These are phyloP conservation scores for Camponotus floridanus DNA, from an alignment of 1,140 invertebrate species.

Conservation along the genomic window DNA sequence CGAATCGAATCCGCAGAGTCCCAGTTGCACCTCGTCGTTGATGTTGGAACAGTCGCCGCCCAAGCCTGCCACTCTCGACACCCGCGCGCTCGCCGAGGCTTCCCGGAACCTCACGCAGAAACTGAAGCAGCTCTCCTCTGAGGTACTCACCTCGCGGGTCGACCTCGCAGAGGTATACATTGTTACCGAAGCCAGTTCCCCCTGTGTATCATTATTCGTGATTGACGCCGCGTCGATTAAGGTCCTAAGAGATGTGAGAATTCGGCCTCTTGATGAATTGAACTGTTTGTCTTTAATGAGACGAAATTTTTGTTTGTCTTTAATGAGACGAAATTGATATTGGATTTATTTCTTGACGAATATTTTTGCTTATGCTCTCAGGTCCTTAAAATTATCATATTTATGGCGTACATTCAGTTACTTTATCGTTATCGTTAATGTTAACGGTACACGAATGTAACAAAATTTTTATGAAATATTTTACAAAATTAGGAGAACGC, in stretches of 20 bases:
- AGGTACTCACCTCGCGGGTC: constrained; percentile 91
- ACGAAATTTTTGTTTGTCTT: neutral
- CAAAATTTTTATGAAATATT: neutral
- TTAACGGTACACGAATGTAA: neutral
- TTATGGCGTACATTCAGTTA: neutral
- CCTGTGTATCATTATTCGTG: constrained; percentile 68
- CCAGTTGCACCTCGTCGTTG: constrained; percentile 58
- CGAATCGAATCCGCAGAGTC: constrained; percentile 67
- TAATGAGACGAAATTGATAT: neutral
- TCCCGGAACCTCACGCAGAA: constrained; percentile 97
- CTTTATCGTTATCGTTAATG: neutral
- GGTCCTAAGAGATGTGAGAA: constrained; percentile 58
- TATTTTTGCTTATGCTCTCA: constrained; percentile 31
- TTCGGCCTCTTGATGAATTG: constrained; percentile 1
- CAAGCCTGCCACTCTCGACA: constrained; percentile 87
- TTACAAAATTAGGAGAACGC: constrained; percentile 80
- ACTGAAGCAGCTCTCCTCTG: constrained; percentile 95
- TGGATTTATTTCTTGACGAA: neutral
- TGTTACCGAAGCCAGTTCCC: constrained; percentile 81
- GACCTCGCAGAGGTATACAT: constrained; percentile 84
- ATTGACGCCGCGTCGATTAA: constrained; percentile 21
- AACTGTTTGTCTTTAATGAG: neutral
- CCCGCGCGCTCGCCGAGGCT: constrained; percentile 93
- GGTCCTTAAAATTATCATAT: constrained; percentile 48
- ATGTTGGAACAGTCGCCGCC: constrained; percentile 53